Conservation (phyloP, 2,113 vertebrate genomes). For the Notothenia rossii region DNA sequence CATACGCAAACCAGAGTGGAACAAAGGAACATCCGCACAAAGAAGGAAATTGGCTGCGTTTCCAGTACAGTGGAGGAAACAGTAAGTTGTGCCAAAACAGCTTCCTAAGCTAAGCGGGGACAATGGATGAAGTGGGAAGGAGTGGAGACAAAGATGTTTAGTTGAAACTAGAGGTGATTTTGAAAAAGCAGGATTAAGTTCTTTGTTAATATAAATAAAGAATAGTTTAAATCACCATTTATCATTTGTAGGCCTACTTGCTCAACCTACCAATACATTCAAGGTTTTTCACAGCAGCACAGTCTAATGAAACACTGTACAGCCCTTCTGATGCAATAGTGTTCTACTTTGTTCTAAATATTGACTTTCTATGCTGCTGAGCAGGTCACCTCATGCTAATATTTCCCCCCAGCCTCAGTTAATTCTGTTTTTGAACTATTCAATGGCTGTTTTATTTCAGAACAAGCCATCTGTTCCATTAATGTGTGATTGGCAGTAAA, state of each 20-base stretch:
- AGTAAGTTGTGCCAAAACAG: conserved; percentile 31
- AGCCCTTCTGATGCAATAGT: background rate
- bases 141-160: conserved; percentile 25
- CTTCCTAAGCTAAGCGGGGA: conserved; percentile 20
- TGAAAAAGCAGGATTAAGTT: conserved; percentile 10
- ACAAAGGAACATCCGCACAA: conserved; percentile 43
- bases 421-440: conserved; percentile 57
- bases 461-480: conserved; percentile 58
- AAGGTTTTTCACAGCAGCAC: conserved; percentile 22
- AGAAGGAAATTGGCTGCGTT: conserved; percentile 23
- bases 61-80: conserved; percentile 21
- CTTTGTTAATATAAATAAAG: conserved; percentile 4
- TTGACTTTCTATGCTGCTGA: conserved; percentile 29
- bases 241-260: background rate
- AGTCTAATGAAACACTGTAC: conserved; percentile 20
- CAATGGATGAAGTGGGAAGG: conserved; percentile 28
- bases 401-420: conserved; percentile 43
- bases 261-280: conserved; percentile 1
- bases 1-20: conserved; percentile 31
- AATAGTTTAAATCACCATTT: conserved; percentile 11
- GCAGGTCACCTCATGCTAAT: conserved; percentile 48
- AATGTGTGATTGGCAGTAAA: conserved; percentile 60
- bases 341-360: conserved; percentile 17
- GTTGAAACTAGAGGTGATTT: conserved; percentile 18
- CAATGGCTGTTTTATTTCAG: conserved; percentile 48